Evolutionary conservation across 2,113 vertebrate genomes (phyloP).

Genomic region (Seriola dumerili): DNA sequence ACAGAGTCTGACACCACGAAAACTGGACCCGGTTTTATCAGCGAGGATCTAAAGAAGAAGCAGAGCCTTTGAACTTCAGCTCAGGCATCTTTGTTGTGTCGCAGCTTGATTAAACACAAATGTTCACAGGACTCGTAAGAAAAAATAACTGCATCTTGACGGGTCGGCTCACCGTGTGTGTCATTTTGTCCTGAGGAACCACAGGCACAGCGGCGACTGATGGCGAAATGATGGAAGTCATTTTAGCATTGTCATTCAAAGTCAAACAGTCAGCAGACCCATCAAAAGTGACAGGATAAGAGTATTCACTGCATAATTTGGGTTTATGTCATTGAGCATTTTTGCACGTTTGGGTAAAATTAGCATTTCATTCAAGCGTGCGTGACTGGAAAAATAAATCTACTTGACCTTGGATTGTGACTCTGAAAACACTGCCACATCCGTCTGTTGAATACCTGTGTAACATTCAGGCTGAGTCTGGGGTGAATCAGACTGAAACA

Average conservation of each 20-base stretch:
- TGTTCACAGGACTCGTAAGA: conserved; percentile 24
- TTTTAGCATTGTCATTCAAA: conserved; percentile 43
- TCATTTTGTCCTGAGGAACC: conserved; percentile 23
- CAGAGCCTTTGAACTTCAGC: conserved; percentile 60
- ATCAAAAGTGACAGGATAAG: conserved; percentile 16
- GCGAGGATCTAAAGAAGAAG: conserved; percentile 55
- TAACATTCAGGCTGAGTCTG: conserved; percentile 12
- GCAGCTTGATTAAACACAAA: conserved; percentile 66
- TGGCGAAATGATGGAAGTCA: conserved; percentile 33
- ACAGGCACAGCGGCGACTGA: neutral
- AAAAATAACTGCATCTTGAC: conserved; percentile 24
- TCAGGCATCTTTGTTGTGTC: conserved; percentile 39
- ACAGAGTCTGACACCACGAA: conserved; percentile 61
- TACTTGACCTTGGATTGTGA: conserved; percentile 19
- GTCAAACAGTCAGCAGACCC: conserved; percentile 11
- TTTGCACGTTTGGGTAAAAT: conserved; percentile 29
- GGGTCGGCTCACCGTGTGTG: conserved; percentile 4
- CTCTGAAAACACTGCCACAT: conserved; percentile 29
- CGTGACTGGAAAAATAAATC: conserved; percentile 32
- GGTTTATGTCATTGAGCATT: conserved; percentile 37
- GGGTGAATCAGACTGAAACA: conserved; percentile 11
- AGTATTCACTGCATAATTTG: conserved; percentile 33
- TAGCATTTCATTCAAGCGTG: conserved; percentile 29
- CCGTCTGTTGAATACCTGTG: conserved; percentile 8
- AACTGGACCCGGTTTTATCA: conserved; percentile 61